Percentiles rank a stretch among this genome's conserved stretches.
Conservation (phyloP, 2,113 vertebrate species). For the Colius striatus region DNA sequence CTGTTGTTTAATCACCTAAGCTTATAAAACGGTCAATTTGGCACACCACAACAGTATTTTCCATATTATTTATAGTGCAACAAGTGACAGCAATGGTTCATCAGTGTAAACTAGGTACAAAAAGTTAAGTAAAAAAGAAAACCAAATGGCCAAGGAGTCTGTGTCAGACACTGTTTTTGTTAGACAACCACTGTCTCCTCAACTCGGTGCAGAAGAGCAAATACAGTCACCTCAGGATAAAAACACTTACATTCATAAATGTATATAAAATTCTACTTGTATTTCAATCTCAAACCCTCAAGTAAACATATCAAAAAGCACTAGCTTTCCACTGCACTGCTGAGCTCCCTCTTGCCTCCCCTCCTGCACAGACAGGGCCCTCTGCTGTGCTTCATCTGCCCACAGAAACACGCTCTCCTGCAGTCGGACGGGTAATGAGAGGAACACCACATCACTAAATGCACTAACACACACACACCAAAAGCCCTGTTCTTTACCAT, state of each 20-base stretch:
- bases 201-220: background rate
- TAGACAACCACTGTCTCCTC: too few species aligned
- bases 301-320: background rate
- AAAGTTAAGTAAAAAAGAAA: background rate
- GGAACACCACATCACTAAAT: background rate
- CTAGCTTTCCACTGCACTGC: background rate
- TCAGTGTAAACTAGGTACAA: background rate
- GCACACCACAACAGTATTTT: background rate
- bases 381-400: background rate
- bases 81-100: background rate
- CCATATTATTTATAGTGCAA: rapidly evolving
- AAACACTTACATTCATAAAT: background rate
- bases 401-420: background rate
- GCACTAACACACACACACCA: background rate
- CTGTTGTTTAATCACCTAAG: background rate
- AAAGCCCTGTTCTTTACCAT: background rate
- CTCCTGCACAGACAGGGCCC: background rate
- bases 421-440: background rate
- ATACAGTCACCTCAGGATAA: background rate
- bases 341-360: background rate
- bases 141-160: background rate
- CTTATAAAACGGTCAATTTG: background rate
- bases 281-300: background rate
- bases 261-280: background rate
- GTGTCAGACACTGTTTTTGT: background rate